These are phyloP conservation scores for Steinernema feltiae DNA, from an alignment of 1,140 invertebrate species.

Conservation along the genomic window DNA sequence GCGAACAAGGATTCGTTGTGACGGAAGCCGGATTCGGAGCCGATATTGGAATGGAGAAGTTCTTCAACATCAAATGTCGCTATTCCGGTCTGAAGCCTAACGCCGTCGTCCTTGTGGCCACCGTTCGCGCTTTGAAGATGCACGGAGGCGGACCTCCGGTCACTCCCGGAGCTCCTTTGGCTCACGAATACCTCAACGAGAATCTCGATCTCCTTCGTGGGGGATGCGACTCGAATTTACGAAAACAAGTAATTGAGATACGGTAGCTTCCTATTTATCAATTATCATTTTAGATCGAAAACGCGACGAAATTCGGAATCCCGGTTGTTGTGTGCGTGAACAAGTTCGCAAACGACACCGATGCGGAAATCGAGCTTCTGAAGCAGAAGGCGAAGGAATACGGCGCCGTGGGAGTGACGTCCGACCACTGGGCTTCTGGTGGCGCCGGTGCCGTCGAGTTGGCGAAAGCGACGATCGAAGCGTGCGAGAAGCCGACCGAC, in stretches of 20 bases:
- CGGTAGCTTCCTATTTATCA: background rate
- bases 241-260: constrained; percentile 68
- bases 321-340: constrained; percentile 95
- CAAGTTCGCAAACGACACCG: constrained; percentile 73
- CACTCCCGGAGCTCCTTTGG: constrained; percentile 68
- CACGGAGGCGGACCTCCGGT: constrained; percentile 90
- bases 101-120: constrained; percentile 84
- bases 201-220: constrained; percentile 80
- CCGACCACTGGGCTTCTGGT: constrained; percentile 82
- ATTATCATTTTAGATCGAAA: constrained; percentile 69
- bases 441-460: constrained; percentile 77
- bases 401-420: constrained; percentile 75
- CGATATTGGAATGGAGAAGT: constrained; percentile 98
- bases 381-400: constrained; percentile 67
- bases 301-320: constrained; percentile 79
- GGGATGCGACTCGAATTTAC: constrained; percentile 76
- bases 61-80: constrained; percentile 92
- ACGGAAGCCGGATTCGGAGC: constrained; percentile 98
- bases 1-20: constrained; percentile 80
- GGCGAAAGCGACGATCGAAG: constrained; percentile 77
- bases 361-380: constrained; percentile 76
- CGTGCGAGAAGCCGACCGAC: constrained; percentile 64
- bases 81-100: constrained; percentile 77
- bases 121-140: constrained; percentile 91
- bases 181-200: constrained; percentile 75